phyloP scores from a whole-genome alignment of 2,797 vertebrate genomes.

The Gallinago nigripennis region DNA sequence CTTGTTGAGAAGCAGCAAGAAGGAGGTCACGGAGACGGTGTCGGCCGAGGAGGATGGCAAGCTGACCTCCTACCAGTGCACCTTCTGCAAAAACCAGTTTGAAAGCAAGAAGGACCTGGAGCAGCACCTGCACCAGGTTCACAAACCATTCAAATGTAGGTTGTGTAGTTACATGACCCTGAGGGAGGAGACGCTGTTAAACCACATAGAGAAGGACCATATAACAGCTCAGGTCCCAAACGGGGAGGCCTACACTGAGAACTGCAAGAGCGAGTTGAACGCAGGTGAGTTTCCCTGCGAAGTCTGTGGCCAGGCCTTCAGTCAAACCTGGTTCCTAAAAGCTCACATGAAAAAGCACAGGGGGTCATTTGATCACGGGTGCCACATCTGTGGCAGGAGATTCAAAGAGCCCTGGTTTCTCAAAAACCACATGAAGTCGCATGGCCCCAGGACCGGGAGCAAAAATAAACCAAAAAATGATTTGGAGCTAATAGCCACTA shows the following conservation, averaged over 20 bases:
- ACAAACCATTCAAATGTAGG: constrained; percentile 87
- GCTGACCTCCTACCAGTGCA: constrained; percentile 68
- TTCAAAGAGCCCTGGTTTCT: constrained; percentile 98
- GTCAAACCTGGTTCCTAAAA: constrained; percentile 94
- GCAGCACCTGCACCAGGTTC: constrained; percentile 79
- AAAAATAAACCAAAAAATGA: constrained; percentile 87
- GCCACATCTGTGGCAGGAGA: constrained; percentile 90
- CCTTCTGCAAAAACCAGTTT: constrained; percentile 82
- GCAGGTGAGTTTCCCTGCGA: constrained; percentile 87
- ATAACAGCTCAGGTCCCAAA: constrained; percentile 83
- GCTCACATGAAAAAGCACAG: constrained; percentile 95
- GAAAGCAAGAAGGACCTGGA: constrained; percentile 80
- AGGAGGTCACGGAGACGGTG: constrained; percentile 63
- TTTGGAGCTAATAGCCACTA: constrained; percentile 84
- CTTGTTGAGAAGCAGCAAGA: constrained; percentile 84
- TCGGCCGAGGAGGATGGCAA: constrained; percentile 13
- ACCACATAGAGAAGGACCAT: constrained; percentile 92
- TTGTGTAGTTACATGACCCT: constrained; percentile 87
- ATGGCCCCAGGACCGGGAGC: constrained; percentile 82
- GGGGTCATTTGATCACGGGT: constrained; percentile 91
- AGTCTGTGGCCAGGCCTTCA: constrained; percentile 91
- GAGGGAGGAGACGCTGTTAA: constrained; percentile 89
- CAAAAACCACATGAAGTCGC: constrained; percentile 98
- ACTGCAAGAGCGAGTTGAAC: constrained; percentile 70
- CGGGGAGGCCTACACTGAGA: constrained; percentile 70